These are phyloP conservation scores for Brachypteracias leptosomus DNA, from an alignment of 2,113 vertebrate species.

Conservation along the genomic window DNA sequence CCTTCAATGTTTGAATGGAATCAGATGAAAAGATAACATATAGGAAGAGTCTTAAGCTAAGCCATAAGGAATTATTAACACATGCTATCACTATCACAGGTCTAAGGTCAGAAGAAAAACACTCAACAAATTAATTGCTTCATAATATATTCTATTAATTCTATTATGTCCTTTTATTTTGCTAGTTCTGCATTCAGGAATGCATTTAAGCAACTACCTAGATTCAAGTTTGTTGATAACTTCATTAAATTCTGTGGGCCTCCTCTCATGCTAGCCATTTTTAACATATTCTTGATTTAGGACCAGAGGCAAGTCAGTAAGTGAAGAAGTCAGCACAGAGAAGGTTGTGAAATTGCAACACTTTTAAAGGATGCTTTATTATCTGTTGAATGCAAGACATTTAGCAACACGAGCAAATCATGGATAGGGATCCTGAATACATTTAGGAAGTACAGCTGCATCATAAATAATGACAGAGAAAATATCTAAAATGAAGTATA, in stretches of 20 bases:
- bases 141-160: background rate
- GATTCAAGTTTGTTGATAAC: background rate
- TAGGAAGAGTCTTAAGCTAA: background rate
- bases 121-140: background rate
- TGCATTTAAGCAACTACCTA: background rate
- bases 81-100: background rate
- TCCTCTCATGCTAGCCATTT: background rate
- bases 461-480: background rate
- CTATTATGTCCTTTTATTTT: background rate
- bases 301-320: background rate
- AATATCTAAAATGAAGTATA: background rate
- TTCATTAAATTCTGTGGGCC: background rate
- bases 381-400: background rate
- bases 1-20: background rate
- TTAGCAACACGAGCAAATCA: rapidly evolving
- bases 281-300: background rate
- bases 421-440: background rate
- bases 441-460: background rate
- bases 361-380: background rate
- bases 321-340: background rate
- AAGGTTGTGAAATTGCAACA: background rate
- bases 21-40: background rate
- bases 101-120: background rate
- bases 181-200: background rate
- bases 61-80: background rate